Evolutionary conservation across 2,888 invertebrate genomes (phyloP).

Genomic region (Bembecia ichneumoniformis): DNA sequence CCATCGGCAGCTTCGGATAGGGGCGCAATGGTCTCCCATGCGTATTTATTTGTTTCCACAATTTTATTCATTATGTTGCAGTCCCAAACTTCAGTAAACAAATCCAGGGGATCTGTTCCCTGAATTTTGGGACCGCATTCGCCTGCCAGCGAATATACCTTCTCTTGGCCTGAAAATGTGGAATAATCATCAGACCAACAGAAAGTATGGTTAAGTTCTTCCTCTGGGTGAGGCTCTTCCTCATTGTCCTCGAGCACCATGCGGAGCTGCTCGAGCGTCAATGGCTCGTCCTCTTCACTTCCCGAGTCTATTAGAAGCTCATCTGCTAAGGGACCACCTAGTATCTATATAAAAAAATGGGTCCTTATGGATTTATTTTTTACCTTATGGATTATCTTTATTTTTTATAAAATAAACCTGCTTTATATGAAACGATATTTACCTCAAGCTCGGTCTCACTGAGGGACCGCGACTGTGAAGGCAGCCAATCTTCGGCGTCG

Average conservation of each 20-base stretch:
- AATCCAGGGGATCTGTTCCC: not conserved
- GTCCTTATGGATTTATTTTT: no score
- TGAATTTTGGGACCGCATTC: not conserved
- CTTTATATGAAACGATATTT: no score
- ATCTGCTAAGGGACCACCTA: not conserved
- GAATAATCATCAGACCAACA: not conserved
- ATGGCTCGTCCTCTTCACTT: not conserved
- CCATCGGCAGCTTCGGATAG: not conserved
- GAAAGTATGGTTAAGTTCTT: not conserved
- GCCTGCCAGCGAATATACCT: not conserved
- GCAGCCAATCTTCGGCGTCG: no score
- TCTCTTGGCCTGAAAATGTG: not conserved
- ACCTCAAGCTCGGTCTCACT: no score
- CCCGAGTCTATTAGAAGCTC: not conserved
- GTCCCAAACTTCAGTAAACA: constrained; percentile 4
- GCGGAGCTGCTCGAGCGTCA: no score
- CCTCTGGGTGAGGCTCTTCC: not conserved
- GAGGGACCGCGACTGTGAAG: no score
- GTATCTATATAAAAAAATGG: not conserved
- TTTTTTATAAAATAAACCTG: no score
- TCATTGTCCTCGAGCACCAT: not conserved
- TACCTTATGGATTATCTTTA: no score
- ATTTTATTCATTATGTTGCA: not conserved
- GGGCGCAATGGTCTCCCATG: not conserved
- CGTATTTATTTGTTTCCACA: constrained; percentile 2